phyloP scores from a whole-genome alignment of 2,113 vertebrate species.

The Dipodomys ordii region DNA sequence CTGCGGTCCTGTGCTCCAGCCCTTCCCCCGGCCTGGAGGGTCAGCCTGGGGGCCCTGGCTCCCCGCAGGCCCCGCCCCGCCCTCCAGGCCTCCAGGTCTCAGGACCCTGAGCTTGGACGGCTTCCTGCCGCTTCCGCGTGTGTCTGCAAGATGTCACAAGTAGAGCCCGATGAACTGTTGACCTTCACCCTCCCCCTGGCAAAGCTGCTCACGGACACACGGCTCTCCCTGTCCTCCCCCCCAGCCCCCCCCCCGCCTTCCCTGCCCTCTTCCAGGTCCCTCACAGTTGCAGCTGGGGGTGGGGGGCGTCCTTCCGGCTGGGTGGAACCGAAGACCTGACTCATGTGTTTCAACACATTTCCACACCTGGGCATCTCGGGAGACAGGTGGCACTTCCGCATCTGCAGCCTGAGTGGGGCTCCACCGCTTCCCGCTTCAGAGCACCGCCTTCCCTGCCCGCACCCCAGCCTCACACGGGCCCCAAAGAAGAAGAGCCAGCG shows the following conservation, averaged over 20 bases:
- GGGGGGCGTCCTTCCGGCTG: background rate
- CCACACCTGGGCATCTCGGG: background rate
- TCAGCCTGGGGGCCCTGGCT: background rate
- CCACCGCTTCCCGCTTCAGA: background rate
- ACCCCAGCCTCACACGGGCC: background rate
- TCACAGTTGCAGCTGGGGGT: too few species aligned
- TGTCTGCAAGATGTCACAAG: background rate
- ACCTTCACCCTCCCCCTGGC: too few species aligned
- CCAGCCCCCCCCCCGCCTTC: too few species aligned
- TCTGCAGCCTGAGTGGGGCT: background rate
- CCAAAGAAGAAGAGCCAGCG: background rate
- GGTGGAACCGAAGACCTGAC: constrained; percentile 54
- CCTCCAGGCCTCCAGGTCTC: background rate
- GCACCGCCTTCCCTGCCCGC: too few species aligned
- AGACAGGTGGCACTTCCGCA: background rate
- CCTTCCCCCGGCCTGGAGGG: too few species aligned
- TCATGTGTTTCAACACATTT: background rate
- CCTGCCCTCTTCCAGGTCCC: too few species aligned
- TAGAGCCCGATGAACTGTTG: too few species aligned
- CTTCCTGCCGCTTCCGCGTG: background rate
- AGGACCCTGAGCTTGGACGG: background rate
- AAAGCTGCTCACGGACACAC: too few species aligned
- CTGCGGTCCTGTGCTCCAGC: background rate
- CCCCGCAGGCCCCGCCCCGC: background rate
- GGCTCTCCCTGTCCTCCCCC: too few species aligned